Base-by-base conservation (phyloP, 2,113 vertebrate species). In the Spermophilus dauricus region DNA sequence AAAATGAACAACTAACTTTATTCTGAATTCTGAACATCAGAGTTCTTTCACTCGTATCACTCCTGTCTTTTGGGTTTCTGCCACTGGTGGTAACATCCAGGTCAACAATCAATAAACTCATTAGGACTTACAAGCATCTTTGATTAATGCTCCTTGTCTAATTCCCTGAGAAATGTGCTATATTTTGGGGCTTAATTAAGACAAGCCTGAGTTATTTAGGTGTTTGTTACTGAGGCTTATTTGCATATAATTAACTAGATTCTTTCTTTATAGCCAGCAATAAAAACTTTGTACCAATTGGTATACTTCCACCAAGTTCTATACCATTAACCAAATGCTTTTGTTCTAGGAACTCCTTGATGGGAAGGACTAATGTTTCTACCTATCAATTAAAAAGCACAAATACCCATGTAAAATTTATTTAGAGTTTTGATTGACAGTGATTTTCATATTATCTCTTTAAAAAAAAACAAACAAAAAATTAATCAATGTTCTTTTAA, bases 201-300 rank as follows among this genome's bases (percentile, higher is more conserved):
- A 98, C 98, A 98, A 98, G 98, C 94, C 93, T 98, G 94, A 98
- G 97, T 98, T 98, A 98, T 98, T 99, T 98, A 98, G 98, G 97
- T 98, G 97, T 98, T 98, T 99, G 97, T 98, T 98, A 99, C 97
- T 97, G 96, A 98, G 97, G 96, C 97, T 98, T 97, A 98, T 99
- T 99, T 99, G 97, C 98, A 99, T 99, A 98, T 97, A 98, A 98
- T 99, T 99, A 99, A 96, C 98, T 97, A 97, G 87, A 97, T 95
- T 95, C 76, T 37, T 37, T 37, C 37, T 98, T 98, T 98, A 98
- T 97, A 98, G 94, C 77, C 81, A 97, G 85, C 67, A 93, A 89
- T 93, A 84, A 95, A 95, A 95, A 53, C 97, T 98, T 98, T 97
- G 85, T 96, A 95, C 94, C 94, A 95, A 95, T 72, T 95, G 53